Evolutionary conservation across 2,797 vertebrate genomes (phyloP), one percentile per base, ranked within the genome.

Genomic region (Diceros bicornis): DNA sequence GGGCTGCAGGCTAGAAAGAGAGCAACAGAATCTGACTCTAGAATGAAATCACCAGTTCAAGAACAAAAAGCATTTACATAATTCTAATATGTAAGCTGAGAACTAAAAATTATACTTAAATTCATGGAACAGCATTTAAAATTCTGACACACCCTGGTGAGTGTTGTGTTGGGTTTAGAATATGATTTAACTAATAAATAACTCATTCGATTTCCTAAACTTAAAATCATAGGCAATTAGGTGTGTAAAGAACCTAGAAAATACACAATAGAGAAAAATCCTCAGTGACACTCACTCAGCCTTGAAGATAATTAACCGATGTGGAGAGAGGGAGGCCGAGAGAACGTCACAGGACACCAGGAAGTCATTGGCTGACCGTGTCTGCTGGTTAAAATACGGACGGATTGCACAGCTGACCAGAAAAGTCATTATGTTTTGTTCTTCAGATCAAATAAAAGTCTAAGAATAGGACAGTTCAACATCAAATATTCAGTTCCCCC

Each of bases 141-240:
- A 95, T 90, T 81, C 11, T 52, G 29, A 68, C 12, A n/a, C 2
- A 71, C 1, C 52, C 37, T 83, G 50, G 2, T 69, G 50, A 82
- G 25, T 62, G 16, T 9, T 89, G 17, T 20, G 3, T 59, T 78
- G 57, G 55, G 13, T 83, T 91, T 52, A 75, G n/a, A 17, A 84
- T 86, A 44, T 91, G 16, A 89, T 55, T 75, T 96, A 68, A 59
- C 34, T 66, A 37, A 88, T 52, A 64, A 82, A 47, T 64, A 91
- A 52, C 78, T 71, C 82, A 9, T 29, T 77, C 41, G 17, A 32
- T 61, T 93, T 93, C n/a, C 78, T 47, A 96, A 79, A 87, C 44
- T 23, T 88, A 78, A 88, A 94, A 52, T 44, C 59, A 74, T 47
- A 91, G 96, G 61, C 34, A 92, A 57, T 77, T 72, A 71, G 64